Base-by-base conservation (phyloP, 1,140 invertebrate genomes). In the Galleria mellonella region DNA sequence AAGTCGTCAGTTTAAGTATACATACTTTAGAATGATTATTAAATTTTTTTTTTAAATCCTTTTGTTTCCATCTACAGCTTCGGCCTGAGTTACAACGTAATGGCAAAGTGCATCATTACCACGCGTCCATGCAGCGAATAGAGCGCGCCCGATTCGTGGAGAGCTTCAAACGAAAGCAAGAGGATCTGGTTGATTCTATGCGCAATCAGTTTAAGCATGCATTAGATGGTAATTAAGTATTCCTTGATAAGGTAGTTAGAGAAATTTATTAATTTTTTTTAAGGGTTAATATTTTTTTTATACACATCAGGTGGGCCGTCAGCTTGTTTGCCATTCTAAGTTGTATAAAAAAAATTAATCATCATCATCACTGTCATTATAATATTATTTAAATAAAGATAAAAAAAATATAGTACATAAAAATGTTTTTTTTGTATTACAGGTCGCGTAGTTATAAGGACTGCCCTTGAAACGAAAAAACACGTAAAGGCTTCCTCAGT, bases 171-270 rank as follows among this genome's bases (percentile, higher is more conserved):
- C 69, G 72, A 15, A 76, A 81, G 8, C 89, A 89, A 15, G 89
- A 91, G 62, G 70, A 86, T 10, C 66, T 88, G 29, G 55, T 91
- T 5, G 77, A 88, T 23, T 85, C 87, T 31, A 89, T 90, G 69
- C 71, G 84, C 47, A 79, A 89, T 38, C 87, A 88, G 48, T 65
- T 91, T 1, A 84, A 87, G 27, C 79, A 89, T 29, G 88, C 89
- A 0, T 66, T 90, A 9, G 88, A 88, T 55, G 88, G 89, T 79
- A 67, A 77, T n/a, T n/a, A n/a, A n/a, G n/a, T n/a, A n/a, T n/a
- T n/a, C n/a, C n/a, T n/a, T n/a, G n/a, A 12, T 43, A 4, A 4
- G 11, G 11, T 10, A 37, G 42, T 7, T 28, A n/a, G 1, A 28
- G 9, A 39, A 27, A 23, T 23, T 23, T n/a, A n/a, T n/a, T n/a